Conservation (phyloP, 1,140 invertebrate genomes). For the Choristoneura fumiferana region DNA sequence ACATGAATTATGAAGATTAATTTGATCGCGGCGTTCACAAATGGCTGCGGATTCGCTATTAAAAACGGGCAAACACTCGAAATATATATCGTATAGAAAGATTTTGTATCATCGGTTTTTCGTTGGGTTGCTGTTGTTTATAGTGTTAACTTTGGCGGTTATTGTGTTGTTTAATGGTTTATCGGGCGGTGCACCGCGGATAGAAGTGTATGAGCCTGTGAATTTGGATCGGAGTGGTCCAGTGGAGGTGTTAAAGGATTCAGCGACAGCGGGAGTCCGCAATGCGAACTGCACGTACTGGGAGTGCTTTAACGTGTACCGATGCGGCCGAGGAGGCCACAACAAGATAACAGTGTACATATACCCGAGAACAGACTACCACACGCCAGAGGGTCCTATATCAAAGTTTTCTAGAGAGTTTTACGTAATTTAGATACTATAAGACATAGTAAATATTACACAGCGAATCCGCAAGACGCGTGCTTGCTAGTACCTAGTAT, state of each 20-base stretch:
- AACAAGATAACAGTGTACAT: slow-evolving; percentile 90
- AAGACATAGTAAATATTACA: slow-evolving; percentile 89
- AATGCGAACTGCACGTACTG: slow-evolving; percentile 88
- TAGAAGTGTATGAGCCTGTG: slow-evolving; percentile 57
- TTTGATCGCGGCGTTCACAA: slow-evolving; percentile 64
- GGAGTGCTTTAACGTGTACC: slow-evolving; percentile 95
- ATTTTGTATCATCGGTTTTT: slow-evolving; percentile 79
- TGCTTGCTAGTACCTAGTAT: slow-evolving; percentile 93
- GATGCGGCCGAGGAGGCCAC: slow-evolving; percentile 87
- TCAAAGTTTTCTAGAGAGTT: slow-evolving; percentile 88
- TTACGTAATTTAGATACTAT: slow-evolving; percentile 87
- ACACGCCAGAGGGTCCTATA: slow-evolving; percentile 77
- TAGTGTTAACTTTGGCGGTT: slow-evolving; percentile 75
- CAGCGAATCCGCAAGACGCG: slow-evolving; percentile 89
- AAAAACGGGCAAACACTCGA: slow-evolving; percentile 69
- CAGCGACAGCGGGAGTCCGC: slow-evolving; percentile 40
- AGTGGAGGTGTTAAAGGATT: slow-evolving; percentile 41
- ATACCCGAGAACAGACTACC: slow-evolving; percentile 88
- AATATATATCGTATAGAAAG: slow-evolving; percentile 72
- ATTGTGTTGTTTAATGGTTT: slow-evolving; percentile 70
- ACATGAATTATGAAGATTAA: slow-evolving; percentile 63
- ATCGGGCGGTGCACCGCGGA: slow-evolving; percentile 53
- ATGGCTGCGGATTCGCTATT: slow-evolving; percentile 68
- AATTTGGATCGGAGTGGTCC: slow-evolving; percentile 52
- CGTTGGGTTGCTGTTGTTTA: slow-evolving; percentile 76